These are phyloP conservation scores for Beris chalybata DNA, from an alignment of 2,888 invertebrate genomes.

Conservation along the genomic window DNA sequence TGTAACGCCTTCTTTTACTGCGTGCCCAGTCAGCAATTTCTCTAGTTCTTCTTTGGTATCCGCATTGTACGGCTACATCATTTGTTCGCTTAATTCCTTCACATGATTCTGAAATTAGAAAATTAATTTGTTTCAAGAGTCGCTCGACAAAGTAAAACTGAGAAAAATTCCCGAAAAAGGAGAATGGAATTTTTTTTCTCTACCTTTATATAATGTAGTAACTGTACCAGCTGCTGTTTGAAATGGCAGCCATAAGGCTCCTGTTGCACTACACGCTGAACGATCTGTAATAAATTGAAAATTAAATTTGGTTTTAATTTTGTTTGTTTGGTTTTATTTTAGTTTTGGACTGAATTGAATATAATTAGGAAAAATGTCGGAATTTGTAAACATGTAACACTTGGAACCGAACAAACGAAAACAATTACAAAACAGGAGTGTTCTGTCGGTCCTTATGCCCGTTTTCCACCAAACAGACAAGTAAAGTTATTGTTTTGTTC, in stretches of 20 bases:
- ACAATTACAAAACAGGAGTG: too few species aligned
- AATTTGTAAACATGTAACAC: too few species aligned
- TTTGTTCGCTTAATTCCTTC: conserved; percentile 69
- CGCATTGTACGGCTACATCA: conserved; percentile 71
- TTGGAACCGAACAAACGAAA: too few species aligned
- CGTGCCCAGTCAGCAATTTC: conserved; percentile 77
- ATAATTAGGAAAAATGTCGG: too few species aligned
- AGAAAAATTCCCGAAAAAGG: not conserved
- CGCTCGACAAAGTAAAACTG: not conserved
- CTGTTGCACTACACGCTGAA: conserved; percentile 58
- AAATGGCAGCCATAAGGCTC: conserved; percentile 74
- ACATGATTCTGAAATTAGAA: conserved; percentile 64
- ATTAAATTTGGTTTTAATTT: too few species aligned
- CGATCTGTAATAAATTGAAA: conserved; percentile 60
- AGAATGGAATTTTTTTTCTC: conserved; percentile 25
- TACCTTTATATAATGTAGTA: conserved; percentile 77
- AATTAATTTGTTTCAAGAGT: not conserved
- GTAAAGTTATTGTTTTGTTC: too few species aligned
- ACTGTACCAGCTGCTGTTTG: conserved; percentile 79
- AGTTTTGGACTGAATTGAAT: too few species aligned
- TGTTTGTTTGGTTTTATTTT: too few species aligned
- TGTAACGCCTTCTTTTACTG: conserved; percentile 69
- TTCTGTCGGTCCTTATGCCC: too few species aligned
- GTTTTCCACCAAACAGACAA: too few species aligned
- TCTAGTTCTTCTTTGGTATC: conserved; percentile 72